Evolutionary conservation across 37 sponge, comb jelly and placozoan genomes (phyloP), one percentile per base, ranked within the genome.

Genomic region (Aplysina aerophoba): DNA sequence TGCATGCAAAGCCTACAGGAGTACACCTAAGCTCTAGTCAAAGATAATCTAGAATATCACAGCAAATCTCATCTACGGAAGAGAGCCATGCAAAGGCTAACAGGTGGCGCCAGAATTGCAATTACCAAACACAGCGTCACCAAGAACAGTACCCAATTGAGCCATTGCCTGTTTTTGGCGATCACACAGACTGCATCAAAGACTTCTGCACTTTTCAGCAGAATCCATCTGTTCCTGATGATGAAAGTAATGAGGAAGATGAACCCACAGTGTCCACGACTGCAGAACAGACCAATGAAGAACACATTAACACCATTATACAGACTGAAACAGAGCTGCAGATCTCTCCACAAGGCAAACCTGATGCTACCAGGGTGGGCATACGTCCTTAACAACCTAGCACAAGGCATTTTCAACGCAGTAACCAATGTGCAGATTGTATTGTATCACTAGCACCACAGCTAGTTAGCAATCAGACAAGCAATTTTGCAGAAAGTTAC

Each of bases 121-220:
- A 62, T 62, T 62, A 8, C 4, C 27, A 62, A 8, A 8, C 64
- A 71, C 34, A 34, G 73, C 37, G 12, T 15, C 73, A 71, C 73
- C 13, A 71, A 71, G 36, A 71, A 71, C 12, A 71, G 22, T 39
- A 78, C 39, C 60, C 40, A 1, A 87, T 87, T 59, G 87, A 87
- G 19, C 87, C 91, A 71, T 69, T n/a, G 0, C 90, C 85, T 31
- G 85, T 85, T 59, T 89, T 89, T 81, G 90, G 90, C 14, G 21
- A 81, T 73, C 81, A 85, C 61, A 24, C 60, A 12, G 0, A 37
- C 0, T 89, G 85, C 81, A 85, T 82, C 77, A 17, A 69, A 27
- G 85, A 89, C 31, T 85, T 85, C 40, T 84, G 89, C 73, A 71
- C 31, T 3, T 71, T 71, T 71, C 73, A 34, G 73, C 50, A 4